phyloP scores from a whole-genome alignment of 35 echinoderm and acorn worm species.

The Apostichopus parvimensis region DNA sequence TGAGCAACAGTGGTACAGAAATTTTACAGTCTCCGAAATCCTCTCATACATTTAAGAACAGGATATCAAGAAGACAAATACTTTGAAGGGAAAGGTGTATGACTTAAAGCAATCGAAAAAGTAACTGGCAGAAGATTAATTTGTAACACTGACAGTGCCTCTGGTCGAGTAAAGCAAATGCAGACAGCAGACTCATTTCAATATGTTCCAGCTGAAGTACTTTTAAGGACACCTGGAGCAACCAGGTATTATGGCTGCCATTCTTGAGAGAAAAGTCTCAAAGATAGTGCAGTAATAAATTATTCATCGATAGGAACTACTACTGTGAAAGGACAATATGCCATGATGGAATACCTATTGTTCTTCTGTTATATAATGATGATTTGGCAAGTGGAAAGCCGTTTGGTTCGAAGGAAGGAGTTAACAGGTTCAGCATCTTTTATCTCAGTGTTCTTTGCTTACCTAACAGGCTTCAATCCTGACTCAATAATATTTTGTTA shows the following conservation, averaged over 20 bases:
- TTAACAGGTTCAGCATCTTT: slow-evolving; percentile 50
- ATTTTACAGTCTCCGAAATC: too few species aligned
- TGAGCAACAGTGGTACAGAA: too few species aligned
- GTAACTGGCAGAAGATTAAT: not conserved
- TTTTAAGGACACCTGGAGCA: too few species aligned
- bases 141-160: not conserved
- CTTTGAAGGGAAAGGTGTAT: not conserved
- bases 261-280: too few species aligned
- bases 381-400: slow-evolving; percentile 46
- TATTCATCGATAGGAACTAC: too few species aligned
- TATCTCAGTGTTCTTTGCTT: slow-evolving; percentile 49
- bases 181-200: not conserved
- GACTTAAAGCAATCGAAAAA: not conserved
- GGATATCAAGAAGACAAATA: not conserved
- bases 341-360: not conserved
- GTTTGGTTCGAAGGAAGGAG: slow-evolving; percentile 41
- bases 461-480: slow-evolving; percentile 42
- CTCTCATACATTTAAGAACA: not conserved
- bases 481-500: slow-evolving; percentile 43
- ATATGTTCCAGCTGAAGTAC: not conserved
- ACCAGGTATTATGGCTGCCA: too few species aligned
- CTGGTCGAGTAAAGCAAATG: not conserved
- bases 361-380: slow-evolving; percentile 42
- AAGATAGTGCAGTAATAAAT: too few species aligned
- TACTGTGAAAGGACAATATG: too few species aligned